These are phyloP conservation scores for Latrodectus elegans DNA, from an alignment of 2,888 invertebrate genomes.

Conservation along the genomic window DNA sequence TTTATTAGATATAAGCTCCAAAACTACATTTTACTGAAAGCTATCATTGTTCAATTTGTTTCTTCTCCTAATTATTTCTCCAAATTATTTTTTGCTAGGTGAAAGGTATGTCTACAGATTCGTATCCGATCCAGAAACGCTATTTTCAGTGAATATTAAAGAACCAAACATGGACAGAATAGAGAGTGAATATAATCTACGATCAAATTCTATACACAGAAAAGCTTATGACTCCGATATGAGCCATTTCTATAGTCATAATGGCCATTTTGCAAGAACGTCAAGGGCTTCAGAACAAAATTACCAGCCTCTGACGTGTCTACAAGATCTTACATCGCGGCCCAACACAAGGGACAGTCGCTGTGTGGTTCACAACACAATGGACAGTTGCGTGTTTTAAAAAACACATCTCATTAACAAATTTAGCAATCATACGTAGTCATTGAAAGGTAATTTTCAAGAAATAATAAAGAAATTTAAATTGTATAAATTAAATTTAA, in stretches of 20 bases:
- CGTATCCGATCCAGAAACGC: conserved; percentile 87
- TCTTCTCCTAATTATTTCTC: too few relatives aligned
- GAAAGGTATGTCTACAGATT: conserved; percentile 98
- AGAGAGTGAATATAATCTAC: conserved; percentile 33
- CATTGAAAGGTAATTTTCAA: too few relatives aligned
- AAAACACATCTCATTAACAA: not conserved
- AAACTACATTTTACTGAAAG: too few relatives aligned
- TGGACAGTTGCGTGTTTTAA: conserved; percentile 59
- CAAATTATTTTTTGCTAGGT: conserved; percentile 77
- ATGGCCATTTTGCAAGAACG: conserved; percentile 31
- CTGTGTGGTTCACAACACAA: conserved; percentile 33
- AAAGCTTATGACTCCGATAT: conserved; percentile 36
- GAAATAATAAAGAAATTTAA: too few relatives aligned
- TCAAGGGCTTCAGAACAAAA: conserved; percentile 38
- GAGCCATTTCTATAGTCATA: conserved; percentile 18
- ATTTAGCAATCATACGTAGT: too few relatives aligned
- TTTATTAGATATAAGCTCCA: too few relatives aligned
- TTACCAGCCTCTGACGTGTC: conserved; percentile 63
- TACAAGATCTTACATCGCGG: conserved; percentile 59
- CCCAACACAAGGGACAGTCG: conserved; percentile 40
- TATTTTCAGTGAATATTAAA: conserved; percentile 75
- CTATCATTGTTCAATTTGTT: too few relatives aligned
- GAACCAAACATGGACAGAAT: conserved; percentile 36
- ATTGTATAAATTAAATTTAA: too few relatives aligned
- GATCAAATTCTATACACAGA: conserved; percentile 27